A percentile compares a stretch with the other conserved stretches of the same genome.
phyloP scores from a whole-genome alignment of 2,888 invertebrate species.

The Lacanobia oleracea region DNA sequence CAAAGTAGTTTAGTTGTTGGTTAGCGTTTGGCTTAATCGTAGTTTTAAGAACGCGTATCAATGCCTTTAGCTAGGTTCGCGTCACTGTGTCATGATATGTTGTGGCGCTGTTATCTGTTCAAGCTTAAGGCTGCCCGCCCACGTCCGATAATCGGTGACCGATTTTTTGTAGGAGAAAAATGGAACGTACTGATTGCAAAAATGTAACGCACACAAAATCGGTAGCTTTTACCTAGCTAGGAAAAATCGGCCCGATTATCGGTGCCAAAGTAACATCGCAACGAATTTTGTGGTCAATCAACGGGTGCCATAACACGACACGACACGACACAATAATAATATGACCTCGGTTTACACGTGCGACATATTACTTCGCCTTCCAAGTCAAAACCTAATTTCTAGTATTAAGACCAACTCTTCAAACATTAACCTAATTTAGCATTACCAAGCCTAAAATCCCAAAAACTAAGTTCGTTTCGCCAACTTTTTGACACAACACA shows the following conservation, averaged over 20 bases:
- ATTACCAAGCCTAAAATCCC: constrained; percentile 13
- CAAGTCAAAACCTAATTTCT: constrained; percentile 5
- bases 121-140: too few relatives aligned
- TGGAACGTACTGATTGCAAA: too few relatives aligned
- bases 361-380: background rate
- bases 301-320: background rate
- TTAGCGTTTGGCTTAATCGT: background rate
- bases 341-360: background rate
- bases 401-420: constrained; percentile 12
- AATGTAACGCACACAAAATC: too few relatives aligned
- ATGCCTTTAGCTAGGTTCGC: too few relatives aligned
- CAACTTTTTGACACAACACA: constrained; percentile 58
- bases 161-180: too few relatives aligned
- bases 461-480: constrained; percentile 35
- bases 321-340: background rate
- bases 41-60: background rate
- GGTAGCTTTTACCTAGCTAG: too few relatives aligned
- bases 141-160: too few relatives aligned
- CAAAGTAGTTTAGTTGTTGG: background rate
- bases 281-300: too few relatives aligned
- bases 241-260: too few relatives aligned
- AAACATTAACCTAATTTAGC: constrained; percentile 26
- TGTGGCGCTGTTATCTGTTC: too few relatives aligned
- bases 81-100: too few relatives aligned
- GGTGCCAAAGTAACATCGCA: too few relatives aligned